Evolutionary conservation across 2,888 invertebrate species (phyloP).

Genomic region (Cerastis rubricosa): DNA sequence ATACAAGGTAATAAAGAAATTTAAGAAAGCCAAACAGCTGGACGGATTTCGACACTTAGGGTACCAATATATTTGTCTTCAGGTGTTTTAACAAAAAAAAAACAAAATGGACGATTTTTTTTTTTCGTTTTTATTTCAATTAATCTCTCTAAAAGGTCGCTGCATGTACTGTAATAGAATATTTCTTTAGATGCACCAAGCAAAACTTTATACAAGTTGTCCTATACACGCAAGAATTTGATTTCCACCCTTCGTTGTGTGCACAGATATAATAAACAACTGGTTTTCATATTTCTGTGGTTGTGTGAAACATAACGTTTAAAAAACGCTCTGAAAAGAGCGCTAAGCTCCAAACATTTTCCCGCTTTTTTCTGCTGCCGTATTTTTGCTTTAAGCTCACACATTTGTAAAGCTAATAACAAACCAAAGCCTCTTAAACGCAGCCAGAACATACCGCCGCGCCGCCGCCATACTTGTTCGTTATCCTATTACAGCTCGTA

Average conservation of each 20-base stretch:
- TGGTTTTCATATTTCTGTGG: too few species aligned
- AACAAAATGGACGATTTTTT: too few species aligned
- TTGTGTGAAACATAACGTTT: slow-evolving; percentile 70
- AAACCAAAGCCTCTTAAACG: slow-evolving; percentile 64
- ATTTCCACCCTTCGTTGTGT: slow-evolving; percentile 66
- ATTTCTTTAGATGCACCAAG: neutral
- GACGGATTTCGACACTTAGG: too few species aligned
- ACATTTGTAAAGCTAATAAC: slow-evolving; percentile 74
- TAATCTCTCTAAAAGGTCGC: neutral
- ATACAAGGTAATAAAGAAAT: too few species aligned
- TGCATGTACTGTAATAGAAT: neutral
- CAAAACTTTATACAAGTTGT: slow-evolving; percentile 19
- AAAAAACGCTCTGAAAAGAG: slow-evolving; percentile 72
- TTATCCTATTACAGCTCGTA: slow-evolving; percentile 54
- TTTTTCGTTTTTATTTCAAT: too few species aligned
- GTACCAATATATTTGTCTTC: too few species aligned
- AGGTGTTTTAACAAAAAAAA: too few species aligned
- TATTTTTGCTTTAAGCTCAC: slow-evolving; percentile 73
- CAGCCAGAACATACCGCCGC: slow-evolving; percentile 38
- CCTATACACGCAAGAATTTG: slow-evolving; percentile 30
- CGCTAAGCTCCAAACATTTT: slow-evolving; percentile 72
- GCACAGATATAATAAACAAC: too few species aligned
- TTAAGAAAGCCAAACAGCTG: too few species aligned
- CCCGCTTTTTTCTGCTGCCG: slow-evolving; percentile 66
- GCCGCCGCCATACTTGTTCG: slow-evolving; percentile 35